These are phyloP conservation scores for Drosophila grimshawi DNA, from an alignment of 1,140 invertebrate genomes.

Conservation along the genomic window DNA sequence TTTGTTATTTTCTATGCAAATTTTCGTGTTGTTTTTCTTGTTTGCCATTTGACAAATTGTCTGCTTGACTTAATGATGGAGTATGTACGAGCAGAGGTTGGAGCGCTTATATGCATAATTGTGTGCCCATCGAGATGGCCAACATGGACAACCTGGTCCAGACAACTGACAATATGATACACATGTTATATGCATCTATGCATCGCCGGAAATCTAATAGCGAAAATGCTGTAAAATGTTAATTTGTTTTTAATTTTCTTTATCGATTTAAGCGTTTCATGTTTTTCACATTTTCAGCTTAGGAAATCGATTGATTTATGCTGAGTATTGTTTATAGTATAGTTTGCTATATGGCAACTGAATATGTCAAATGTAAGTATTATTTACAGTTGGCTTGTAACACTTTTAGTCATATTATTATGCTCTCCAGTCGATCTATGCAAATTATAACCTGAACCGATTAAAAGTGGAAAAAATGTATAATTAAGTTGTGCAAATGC, in stretches of 20 bases:
- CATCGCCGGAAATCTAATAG: neutral
- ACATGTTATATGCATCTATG: conserved; percentile 4
- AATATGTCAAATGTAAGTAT: no score
- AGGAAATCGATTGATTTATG: no score
- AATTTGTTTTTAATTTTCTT: neutral
- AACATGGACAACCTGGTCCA: neutral
- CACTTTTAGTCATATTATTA: no score
- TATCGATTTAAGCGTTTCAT: neutral
- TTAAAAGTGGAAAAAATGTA: no score
- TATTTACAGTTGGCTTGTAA: no score
- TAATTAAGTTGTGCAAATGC: no score
- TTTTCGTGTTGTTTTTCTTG: conserved; percentile 60
- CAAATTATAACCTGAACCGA: no score
- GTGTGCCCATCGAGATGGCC: conserved; percentile 24
- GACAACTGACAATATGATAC: conserved; percentile 12
- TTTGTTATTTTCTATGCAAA: conserved; percentile 79
- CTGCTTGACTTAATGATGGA: conserved; percentile 77
- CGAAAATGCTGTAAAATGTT: neutral
- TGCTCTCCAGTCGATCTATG: no score
- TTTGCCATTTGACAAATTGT: conserved; percentile 77
- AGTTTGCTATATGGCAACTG: no score
- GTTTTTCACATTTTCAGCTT: no score
- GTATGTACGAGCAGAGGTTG: conserved; percentile 28
- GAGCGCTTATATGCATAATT: conserved; percentile 54
- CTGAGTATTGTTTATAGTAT: no score